A percentile compares a stretch with the other conserved stretches of the same genome.
phyloP scores from a whole-genome alignment of 2,888 invertebrate genomes.

The Spisula subtruncata region DNA sequence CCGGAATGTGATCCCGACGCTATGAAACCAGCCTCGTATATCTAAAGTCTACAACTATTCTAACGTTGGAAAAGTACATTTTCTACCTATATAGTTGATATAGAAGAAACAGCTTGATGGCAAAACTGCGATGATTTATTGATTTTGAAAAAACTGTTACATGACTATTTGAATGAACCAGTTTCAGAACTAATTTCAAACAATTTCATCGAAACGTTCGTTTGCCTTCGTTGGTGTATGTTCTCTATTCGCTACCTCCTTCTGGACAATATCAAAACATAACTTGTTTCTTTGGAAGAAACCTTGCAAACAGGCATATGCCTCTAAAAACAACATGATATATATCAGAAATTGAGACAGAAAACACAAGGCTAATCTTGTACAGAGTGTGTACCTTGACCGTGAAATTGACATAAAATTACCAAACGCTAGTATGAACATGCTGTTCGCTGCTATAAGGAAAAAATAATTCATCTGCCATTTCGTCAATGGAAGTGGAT shows the following conservation, averaged over 20 bases:
- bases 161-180: too few relatives aligned
- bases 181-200: too few relatives aligned
- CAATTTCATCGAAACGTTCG: neutral
- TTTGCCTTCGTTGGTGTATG: neutral
- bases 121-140: too few relatives aligned
- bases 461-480: constrained; percentile 1
- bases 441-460: constrained; percentile 32
- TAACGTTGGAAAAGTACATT: too few relatives aligned
- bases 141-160: too few relatives aligned
- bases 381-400: constrained; percentile 22
- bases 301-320: constrained; percentile 33
- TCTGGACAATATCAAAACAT: constrained; percentile 51
- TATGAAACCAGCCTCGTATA: too few relatives aligned
- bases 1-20: too few relatives aligned
- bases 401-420: constrained; percentile 56
- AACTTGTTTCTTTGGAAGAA: constrained; percentile 42
- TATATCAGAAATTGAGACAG: constrained; percentile 38
- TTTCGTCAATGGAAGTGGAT: neutral
- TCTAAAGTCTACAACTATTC: too few relatives aligned
- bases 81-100: too few relatives aligned
- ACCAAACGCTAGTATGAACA: constrained; percentile 54
- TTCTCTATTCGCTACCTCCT: neutral
- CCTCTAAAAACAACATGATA: constrained; percentile 32
- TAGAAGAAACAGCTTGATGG: too few relatives aligned
- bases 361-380: constrained; percentile 19